Percentiles rank a stretch among this genome's conserved stretches.
Evolutionary conservation across 1,140 invertebrate genomes (phyloP).

Genomic region (Euura saliciscinereae): DNA sequence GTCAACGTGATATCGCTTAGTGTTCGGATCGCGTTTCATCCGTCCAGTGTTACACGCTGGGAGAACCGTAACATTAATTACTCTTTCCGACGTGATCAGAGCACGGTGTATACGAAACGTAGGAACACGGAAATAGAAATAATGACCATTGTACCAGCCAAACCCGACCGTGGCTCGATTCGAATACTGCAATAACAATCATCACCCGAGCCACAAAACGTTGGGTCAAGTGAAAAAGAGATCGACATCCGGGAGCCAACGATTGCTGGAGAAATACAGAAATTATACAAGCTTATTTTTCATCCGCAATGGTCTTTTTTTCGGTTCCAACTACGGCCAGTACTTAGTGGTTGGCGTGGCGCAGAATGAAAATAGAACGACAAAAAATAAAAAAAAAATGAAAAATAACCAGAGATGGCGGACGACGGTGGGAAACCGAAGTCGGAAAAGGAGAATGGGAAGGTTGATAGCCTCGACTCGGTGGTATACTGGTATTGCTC

Average conservation of each 20-base stretch:
- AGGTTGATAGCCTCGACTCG: constrained; percentile 16
- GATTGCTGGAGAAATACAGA: too few species aligned
- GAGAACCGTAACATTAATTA: neutral
- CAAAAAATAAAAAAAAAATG: neutral
- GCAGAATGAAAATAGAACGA: neutral
- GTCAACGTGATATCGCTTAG: neutral
- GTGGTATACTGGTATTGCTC: neutral
- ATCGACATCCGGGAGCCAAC: too few species aligned
- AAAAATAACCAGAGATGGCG: constrained; percentile 9
- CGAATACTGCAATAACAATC: neutral
- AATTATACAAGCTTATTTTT: neutral
- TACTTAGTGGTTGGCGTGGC: neutral
- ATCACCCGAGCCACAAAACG: neutral
- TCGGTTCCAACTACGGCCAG: neutral
- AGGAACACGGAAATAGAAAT: neutral
- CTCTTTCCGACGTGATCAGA: neutral
- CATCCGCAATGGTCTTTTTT: neutral
- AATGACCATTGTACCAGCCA: neutral
- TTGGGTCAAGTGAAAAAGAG: neutral
- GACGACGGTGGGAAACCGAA: constrained; percentile 19
- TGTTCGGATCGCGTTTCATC: neutral
- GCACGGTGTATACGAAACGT: too few species aligned
- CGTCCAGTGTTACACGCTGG: neutral
- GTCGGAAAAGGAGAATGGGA: constrained; percentile 18
- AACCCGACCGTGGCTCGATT: neutral